Evolutionary conservation across 2,797 vertebrate species (phyloP).

Genomic region (Girardinus metallicus): DNA sequence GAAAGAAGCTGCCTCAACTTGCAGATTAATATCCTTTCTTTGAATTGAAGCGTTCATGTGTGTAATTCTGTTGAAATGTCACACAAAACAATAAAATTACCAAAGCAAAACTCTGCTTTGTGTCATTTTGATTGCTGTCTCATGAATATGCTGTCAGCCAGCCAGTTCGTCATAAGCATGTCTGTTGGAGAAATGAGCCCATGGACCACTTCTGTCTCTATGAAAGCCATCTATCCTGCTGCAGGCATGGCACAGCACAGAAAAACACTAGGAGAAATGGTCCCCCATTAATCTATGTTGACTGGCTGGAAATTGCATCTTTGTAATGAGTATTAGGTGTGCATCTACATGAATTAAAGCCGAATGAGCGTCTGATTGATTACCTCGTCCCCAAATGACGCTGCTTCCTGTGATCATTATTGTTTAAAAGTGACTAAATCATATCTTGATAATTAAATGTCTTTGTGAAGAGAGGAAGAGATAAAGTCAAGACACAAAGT

Average conservation of each 20-base stretch:
- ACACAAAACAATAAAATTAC: conserved; percentile 46
- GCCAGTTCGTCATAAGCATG: conserved; percentile 79
- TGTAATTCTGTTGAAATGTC: conserved; percentile 25
- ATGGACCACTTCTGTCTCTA: conserved; percentile 64
- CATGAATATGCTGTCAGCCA: conserved; percentile 67
- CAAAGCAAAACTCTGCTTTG: conserved; percentile 40
- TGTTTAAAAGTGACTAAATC: conserved; percentile 85
- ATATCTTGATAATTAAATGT: conserved; percentile 85
- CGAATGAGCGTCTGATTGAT: conserved; percentile 86
- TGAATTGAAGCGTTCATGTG: conserved; percentile 7
- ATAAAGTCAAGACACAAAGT: conserved; percentile 62
- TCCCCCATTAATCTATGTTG: conserved; percentile 85
- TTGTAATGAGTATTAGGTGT: conserved; percentile 90
- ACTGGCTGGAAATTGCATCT: conserved; percentile 88
- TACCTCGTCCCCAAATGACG: conserved; percentile 80
- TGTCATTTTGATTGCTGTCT: conserved; percentile 60
- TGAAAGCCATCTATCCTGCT: conserved; percentile 83
- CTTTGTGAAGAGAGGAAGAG: conserved; percentile 51
- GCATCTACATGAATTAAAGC: conserved; percentile 90
- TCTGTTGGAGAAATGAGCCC: conserved; percentile 73
- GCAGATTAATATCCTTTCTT: neutral
- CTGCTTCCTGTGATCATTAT: conserved; percentile 81
- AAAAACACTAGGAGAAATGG: conserved; percentile 77
- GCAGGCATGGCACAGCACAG: conserved; percentile 72
- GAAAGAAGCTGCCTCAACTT: neutral